A percentile compares a stretch with the other conserved stretches of the same genome.
Evolutionary conservation across 2,888 invertebrate genomes (phyloP).

Genomic region (Gnatocerus cornutus): DNA sequence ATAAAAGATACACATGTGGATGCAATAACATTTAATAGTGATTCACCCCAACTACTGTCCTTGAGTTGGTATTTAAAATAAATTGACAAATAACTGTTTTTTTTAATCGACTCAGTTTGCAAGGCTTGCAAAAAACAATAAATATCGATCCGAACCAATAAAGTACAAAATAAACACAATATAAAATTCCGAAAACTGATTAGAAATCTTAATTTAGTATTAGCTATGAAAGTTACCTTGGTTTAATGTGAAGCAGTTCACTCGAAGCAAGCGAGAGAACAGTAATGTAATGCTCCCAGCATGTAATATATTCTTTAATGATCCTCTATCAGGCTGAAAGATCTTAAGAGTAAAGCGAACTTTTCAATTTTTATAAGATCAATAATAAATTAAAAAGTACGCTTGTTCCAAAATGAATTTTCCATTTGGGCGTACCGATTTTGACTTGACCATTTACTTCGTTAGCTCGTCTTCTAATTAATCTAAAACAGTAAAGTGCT

Average conservation of each 20-base stretch:
- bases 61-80: conserved; percentile 32
- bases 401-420: conserved; percentile 57
- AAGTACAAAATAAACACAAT: conserved; percentile 58
- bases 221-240: conserved; percentile 56
- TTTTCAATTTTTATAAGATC: conserved; percentile 63
- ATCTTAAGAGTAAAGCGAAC: conserved; percentile 67
- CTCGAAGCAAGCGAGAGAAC: conserved; percentile 52
- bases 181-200: conserved; percentile 61
- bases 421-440: conserved; percentile 62
- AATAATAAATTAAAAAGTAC: conserved; percentile 66
- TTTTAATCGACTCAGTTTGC: neutral
- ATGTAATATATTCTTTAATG: conserved; percentile 71
- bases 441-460: conserved; percentile 55
- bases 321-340: conserved; percentile 67
- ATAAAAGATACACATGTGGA: no score
- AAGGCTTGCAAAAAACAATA: conserved; percentile 52
- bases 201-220: conserved; percentile 62
- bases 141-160: conserved; percentile 56
- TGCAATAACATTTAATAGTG: no score
- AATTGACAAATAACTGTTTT: conserved; percentile 23
- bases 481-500: conserved; percentile 32
- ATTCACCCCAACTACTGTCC: conserved; percentile 1
- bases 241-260: conserved; percentile 60
- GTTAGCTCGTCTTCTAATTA: conserved; percentile 47
- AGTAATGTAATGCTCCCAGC: conserved; percentile 68